Evolutionary conservation across 2,797 vertebrate species (phyloP).

Genomic region (Enteromius trimaculatus): DNA sequence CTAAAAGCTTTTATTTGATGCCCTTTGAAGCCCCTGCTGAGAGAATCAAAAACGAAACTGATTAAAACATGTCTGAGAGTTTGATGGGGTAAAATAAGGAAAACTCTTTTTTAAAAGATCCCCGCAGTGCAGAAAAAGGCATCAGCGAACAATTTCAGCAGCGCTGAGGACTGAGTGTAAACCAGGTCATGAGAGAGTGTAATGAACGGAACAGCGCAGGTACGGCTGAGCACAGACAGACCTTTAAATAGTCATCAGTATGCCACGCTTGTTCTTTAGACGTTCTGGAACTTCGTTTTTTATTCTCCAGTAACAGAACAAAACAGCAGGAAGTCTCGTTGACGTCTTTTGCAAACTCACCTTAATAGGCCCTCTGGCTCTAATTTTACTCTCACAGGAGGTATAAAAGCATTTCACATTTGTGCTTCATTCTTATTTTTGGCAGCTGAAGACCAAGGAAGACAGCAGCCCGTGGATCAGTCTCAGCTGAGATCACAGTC

Average conservation of each 20-base stretch:
- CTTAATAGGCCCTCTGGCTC: conserved; percentile 43
- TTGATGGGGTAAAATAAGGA: conserved; percentile 11
- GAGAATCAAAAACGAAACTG: conserved; percentile 2
- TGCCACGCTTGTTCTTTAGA: conserved; percentile 55
- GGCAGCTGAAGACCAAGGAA: conserved; percentile 33
- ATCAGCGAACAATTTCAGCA: neutral
- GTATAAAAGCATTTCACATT: conserved; percentile 43
- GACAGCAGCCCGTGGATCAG: conserved; percentile 46
- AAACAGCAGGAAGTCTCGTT: conserved; percentile 38
- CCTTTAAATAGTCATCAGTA: conserved; percentile 70
- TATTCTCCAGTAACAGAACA: conserved; percentile 54
- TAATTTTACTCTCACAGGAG: conserved; percentile 27
- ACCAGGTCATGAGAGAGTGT: conserved; percentile 28
- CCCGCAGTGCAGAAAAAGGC: neutral
- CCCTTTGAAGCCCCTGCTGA: conserved; percentile 12
- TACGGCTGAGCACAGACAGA: conserved; percentile 66
- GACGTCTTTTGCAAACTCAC: conserved; percentile 27
- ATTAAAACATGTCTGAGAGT: conserved; percentile 17
- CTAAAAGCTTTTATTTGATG: conserved; percentile 22
- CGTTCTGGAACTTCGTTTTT: conserved; percentile 62
- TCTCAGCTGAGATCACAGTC: conserved; percentile 47
- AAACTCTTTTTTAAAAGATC: neutral
- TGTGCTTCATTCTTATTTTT: conserved; percentile 52
- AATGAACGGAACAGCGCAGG: conserved; percentile 49
- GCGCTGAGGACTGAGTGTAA: neutral